Base-by-base conservation (phyloP, 2,113 vertebrate genomes). In the Oceanites oceanicus region DNA sequence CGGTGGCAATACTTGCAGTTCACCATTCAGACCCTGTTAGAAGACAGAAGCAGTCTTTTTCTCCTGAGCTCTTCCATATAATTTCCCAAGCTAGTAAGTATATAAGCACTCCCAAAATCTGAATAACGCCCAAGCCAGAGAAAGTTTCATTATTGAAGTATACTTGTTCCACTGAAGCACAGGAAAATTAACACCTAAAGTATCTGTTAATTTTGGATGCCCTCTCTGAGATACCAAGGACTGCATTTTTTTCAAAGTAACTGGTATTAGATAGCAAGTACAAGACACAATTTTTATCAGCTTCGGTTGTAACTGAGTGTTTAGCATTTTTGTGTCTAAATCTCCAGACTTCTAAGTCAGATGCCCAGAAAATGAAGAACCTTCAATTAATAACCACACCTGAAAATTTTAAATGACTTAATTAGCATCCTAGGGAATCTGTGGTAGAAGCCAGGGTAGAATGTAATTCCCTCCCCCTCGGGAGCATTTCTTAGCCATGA, bases 151-250 rank as follows among this genome's bases (percentile, higher is more conserved):
- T 88, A 63, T 15, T 58, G 67, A 62, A 68, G 27, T 21, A 49
- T 40, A n/a, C 55, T 89, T 55, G 22, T 90, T 80, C 63, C 30
- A 34, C 29, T n/a, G 52, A 84, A 91, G 77, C 77, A 50, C 22
- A 67, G 70, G 92, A 71, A 96, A 85, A 74, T 77, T 47, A 82
- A 75, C 30, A 68, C 56, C 45, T 63, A 3, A 71, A 78, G 25
- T 90, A 52, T 61, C 47, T 63, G 40, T 85, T 92, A 72, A 75
- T 82, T 91, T 95, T 92, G 91, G 66, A 82, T 94, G 56, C 30
- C 77, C 34, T 91, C 56, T 82, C n/a, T 75, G 80, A 80, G 26
- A 52, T 23, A 74, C 9, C 50, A 74, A 86, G 89, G 63, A 59
- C 83, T 86, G 21, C 0, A 1, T 77, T 81, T 92, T 90, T 82